These are phyloP conservation scores for Pluvianellus socialis DNA, from an alignment of 2,113 vertebrate genomes.

Conservation along the genomic window DNA sequence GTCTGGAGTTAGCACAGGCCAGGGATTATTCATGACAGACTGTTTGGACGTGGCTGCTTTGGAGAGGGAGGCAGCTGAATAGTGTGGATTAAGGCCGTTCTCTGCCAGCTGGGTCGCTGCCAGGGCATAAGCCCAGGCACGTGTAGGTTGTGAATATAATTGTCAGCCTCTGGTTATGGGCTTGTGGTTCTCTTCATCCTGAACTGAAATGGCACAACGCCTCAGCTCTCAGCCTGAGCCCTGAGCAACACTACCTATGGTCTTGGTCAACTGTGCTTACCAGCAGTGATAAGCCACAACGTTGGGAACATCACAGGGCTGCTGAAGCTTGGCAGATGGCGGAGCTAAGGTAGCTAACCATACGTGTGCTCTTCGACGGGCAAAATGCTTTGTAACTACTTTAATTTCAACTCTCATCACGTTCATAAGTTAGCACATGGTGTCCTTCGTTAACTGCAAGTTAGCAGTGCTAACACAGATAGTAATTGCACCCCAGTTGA, in stretches of 20 bases:
- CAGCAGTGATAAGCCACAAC: background rate
- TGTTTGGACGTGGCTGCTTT: background rate
- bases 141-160: background rate
- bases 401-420: background rate
- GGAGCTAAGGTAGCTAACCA: background rate
- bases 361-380: fast-evolving
- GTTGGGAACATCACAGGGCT: background rate
- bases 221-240: background rate
- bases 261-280: background rate
- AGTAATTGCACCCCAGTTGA: no score
- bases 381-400: background rate
- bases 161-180: background rate
- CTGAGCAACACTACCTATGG: background rate
- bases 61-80: background rate
- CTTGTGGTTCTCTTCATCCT: background rate
- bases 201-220: fast-evolving
- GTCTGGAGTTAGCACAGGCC: background rate
- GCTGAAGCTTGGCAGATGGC: background rate
- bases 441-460: background rate
- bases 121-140: background rate
- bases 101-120: background rate
- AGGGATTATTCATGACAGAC: background rate
- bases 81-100: background rate
- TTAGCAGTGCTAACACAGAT: background rate
- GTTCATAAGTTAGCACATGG: background rate